Evolutionary conservation across 2,113 vertebrate species (phyloP).

Genomic region (Fulmarus glacialis): DNA sequence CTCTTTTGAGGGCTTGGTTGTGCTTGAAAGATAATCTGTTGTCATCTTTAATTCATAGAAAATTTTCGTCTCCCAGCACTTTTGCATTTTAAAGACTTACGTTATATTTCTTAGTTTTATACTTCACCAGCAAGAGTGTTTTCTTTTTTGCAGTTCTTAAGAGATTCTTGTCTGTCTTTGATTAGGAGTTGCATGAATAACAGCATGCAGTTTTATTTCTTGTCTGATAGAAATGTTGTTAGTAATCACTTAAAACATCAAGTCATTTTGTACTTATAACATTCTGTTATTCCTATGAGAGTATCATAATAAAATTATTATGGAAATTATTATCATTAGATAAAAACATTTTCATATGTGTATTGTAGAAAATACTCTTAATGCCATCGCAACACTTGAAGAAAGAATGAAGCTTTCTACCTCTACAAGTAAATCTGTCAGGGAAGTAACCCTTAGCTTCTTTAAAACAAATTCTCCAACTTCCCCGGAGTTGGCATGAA

Average conservation of each 20-base stretch:
- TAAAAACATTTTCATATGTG: background rate
- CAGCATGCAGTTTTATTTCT: background rate
- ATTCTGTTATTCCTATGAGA: conserved; percentile 18
- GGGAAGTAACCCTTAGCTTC: background rate
- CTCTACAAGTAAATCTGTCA: background rate
- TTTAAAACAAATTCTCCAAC: background rate
- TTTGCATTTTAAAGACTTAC: background rate
- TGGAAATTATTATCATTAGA: background rate
- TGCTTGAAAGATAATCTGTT: background rate
- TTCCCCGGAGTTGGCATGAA: background rate
- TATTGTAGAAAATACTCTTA: background rate
- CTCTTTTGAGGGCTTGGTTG: background rate
- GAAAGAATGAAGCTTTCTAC: background rate
- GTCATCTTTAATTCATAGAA: background rate
- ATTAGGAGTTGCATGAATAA: conserved; percentile 14
- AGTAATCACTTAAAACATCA: conserved; percentile 18
- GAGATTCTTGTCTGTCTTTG: conserved; percentile 24
- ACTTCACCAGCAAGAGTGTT: background rate
- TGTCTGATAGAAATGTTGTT: background rate
- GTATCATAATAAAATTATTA: background rate
- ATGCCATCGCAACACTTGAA: background rate
- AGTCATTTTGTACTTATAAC: background rate
- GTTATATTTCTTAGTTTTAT: background rate
- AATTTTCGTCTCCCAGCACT: background rate
- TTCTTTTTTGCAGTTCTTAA: background rate